Base-by-base conservation (phyloP, 1,140 invertebrate species). In the Lysiphlebus fabarum region DNA sequence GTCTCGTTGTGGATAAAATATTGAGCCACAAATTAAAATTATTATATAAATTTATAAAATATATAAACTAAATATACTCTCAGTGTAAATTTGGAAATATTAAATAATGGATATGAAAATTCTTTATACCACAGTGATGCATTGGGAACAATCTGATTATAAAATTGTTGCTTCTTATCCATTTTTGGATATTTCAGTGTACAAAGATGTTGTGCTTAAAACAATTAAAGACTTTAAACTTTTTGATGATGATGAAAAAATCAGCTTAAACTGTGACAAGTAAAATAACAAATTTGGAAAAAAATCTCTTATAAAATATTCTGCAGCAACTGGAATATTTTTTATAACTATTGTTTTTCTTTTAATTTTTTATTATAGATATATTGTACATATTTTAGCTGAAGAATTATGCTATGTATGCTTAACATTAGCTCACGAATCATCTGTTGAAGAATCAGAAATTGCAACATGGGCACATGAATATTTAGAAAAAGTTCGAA, bases 131-230 rank as follows among this genome's bases (percentile, higher is more conserved):
- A 6, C 69, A 44, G 64, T 75, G 2, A 64, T 62, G 9, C 63
- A 67, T 17, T 69, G 69, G 60, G 62, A 70, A 43, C 70, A 64
- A 62, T 58, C 64, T 0, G 63, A 59, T 1, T 67, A 60, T 50
- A 68, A 60, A 37, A 65, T 73, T 40, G 58, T 75, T 12, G 70
- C 70, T 0, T 70, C 69, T 68, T 65, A 69, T 57, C 62, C 70
- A 3, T 33, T 43, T 37, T 53, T 65, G 12, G 53, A 40, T 34
- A 51, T 62, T 17, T 26, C 59, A 7, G 14, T 26, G n/a, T 65
- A 65, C 40, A 64, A 63, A 43, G 42, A 62, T 26, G 56, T 71
- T n/a, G 51, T 62, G 1, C 53, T 75, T 11, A 53, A 50, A 43
- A 65, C 65, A 1, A 51, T 72, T 11, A 51, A 66, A 7, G 55